phyloP scores from a whole-genome alignment of 2,888 invertebrate genomes.

The Aphodius sticticus region DNA sequence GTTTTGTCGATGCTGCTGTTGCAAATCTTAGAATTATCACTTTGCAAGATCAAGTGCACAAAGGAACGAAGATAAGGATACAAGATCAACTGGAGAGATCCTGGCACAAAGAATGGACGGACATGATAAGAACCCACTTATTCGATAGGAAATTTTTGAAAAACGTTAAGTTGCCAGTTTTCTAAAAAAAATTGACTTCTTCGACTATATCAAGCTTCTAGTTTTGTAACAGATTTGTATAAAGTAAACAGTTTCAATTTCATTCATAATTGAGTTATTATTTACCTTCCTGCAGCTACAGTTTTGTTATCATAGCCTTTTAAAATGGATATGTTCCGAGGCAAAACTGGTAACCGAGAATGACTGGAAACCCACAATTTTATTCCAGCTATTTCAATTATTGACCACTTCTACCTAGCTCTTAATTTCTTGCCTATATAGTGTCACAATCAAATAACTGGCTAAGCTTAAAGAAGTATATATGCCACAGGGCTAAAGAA shows the following conservation, averaged over 20 bases:
- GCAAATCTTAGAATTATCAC: constrained; percentile 50
- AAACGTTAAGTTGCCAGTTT: not conserved
- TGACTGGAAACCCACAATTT: too few species aligned
- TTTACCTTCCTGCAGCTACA: not conserved
- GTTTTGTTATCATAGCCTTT: too few species aligned
- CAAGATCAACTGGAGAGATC: constrained; percentile 58
- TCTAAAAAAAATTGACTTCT: not conserved
- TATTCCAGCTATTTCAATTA: too few species aligned
- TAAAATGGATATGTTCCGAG: too few species aligned
- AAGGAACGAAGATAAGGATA: constrained; percentile 56
- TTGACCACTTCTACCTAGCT: too few species aligned
- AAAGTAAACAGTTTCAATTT: not conserved
- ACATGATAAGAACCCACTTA: constrained; percentile 42
- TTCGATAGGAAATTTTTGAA: constrained; percentile 4
- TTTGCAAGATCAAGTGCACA: constrained; percentile 55
- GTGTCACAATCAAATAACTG: too few species aligned
- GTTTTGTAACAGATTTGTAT: not conserved
- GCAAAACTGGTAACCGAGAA: too few species aligned
- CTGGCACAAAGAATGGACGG: constrained; percentile 60
- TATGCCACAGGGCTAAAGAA: too few species aligned
- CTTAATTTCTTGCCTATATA: too few species aligned
- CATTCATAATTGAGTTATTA: not conserved
- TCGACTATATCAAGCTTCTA: not conserved
- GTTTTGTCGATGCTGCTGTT: constrained; percentile 49
- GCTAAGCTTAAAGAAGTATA: too few species aligned